Conservation (phyloP, 2,113 vertebrate genomes). For the Anser cygnoides region DNA sequence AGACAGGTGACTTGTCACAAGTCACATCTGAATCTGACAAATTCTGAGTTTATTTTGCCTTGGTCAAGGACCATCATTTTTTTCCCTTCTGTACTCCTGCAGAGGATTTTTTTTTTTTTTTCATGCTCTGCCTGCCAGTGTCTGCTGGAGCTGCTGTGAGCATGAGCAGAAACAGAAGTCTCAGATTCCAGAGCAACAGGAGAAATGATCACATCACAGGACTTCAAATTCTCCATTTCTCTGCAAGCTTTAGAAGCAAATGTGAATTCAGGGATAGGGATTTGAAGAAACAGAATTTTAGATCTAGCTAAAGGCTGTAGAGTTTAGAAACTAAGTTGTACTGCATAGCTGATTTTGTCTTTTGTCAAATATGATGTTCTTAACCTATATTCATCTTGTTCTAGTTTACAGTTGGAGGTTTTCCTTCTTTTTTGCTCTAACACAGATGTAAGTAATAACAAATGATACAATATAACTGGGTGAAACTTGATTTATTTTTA, state of each 20-base stretch:
- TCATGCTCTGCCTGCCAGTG: neutral
- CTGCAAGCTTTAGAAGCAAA: neutral
- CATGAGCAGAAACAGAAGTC: neutral
- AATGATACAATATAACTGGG: accelerated
- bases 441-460: neutral
- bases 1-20: neutral
- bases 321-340: accelerated
- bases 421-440: neutral
- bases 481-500: neutral
- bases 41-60: neutral
- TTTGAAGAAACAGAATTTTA: neutral
- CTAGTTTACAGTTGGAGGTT: neutral
- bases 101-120: neutral
- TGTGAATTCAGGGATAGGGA: accelerated
- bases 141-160: neutral
- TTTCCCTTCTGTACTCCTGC: neutral
- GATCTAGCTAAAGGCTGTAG: neutral
- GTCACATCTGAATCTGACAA: neutral
- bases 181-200: neutral
- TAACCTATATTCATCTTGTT: neutral
- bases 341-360: neutral
- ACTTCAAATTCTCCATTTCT: neutral
- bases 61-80: neutral
- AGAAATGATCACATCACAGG: neutral
- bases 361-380: neutral